Evolutionary conservation across 2,797 vertebrate genomes (phyloP).

Genomic region (Amphiprion clarkii): DNA sequence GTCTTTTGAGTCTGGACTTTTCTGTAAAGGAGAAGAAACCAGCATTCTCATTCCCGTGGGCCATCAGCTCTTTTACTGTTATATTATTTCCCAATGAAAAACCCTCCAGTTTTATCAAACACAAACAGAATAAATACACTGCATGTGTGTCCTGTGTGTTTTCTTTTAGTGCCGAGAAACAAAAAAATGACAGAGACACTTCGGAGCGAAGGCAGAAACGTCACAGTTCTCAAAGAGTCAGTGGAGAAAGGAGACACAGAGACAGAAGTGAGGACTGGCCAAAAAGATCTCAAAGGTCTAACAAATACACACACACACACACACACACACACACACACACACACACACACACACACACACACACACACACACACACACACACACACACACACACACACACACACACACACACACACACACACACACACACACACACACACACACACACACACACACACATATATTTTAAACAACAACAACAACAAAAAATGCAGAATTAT

Average conservation of each 20-base stretch:
- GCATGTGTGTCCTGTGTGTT: conserved; percentile 10
- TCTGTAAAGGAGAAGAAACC: conserved; percentile 11
- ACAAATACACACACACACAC: conserved; percentile 7
- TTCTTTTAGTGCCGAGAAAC: conserved; percentile 83
- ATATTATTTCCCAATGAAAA: conserved; percentile 30
- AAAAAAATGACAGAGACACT: conserved; percentile 85
- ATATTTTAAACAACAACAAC: not conserved
- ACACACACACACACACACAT: not conserved
- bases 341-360: not conserved
- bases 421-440: not conserved
- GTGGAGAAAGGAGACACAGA: conserved; percentile 84
- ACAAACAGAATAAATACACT: conserved; percentile 27
- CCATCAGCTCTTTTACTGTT: conserved; percentile 9
- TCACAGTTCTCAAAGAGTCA: conserved; percentile 73
- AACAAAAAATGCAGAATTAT: not conserved
- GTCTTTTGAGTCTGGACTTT: conserved; percentile 44
- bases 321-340: not conserved
- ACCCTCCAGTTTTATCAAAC: conserved; percentile 22
- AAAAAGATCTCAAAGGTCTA: conserved; percentile 54
- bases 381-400: not conserved
- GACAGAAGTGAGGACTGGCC: conserved; percentile 79
- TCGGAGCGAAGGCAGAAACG: conserved; percentile 74
- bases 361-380: not conserved
- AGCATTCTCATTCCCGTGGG: conserved; percentile 25
- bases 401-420: not conserved